Conservation (phyloP, 1,140 invertebrate species). For the Popillia japonica region DNA sequence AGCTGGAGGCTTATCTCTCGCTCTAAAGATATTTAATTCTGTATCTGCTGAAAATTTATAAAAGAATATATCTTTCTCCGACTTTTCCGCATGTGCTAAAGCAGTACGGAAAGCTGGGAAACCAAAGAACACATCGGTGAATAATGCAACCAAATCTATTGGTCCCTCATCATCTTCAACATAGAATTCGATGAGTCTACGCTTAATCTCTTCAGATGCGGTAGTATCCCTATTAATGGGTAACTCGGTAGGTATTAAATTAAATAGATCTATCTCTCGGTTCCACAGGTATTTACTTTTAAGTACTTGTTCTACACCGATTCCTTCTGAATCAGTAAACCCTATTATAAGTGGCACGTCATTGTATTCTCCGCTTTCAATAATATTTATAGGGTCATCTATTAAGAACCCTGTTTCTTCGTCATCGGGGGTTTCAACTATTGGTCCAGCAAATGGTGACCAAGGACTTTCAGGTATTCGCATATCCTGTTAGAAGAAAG, state of each 20-base stretch:
- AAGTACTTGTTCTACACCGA: neutral
- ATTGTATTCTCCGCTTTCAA: neutral
- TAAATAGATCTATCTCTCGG: neutral
- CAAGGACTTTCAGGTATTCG: no score
- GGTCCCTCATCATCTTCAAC: slow-evolving; percentile 60
- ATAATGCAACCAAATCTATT: slow-evolving; percentile 52
- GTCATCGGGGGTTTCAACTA: no score
- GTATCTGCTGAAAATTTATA: slow-evolving; percentile 64
- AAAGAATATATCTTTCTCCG: slow-evolving; percentile 58
- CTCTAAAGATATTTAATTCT: slow-evolving; percentile 64
- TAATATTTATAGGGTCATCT: neutral
- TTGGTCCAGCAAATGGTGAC: no score
- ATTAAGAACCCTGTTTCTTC: neutral
- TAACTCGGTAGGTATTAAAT: slow-evolving; percentile 58
- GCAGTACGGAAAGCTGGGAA: neutral
- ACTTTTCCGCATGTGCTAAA: neutral
- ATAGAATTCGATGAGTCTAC: slow-evolving; percentile 64
- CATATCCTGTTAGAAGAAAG: no score
- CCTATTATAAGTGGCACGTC: slow-evolving; percentile 14
- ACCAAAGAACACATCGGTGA: neutral
- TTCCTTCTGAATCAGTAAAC: slow-evolving; percentile 5
- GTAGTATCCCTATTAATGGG: slow-evolving; percentile 60
- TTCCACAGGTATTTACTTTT: no score
- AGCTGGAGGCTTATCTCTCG: slow-evolving; percentile 41
- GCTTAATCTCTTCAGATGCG: slow-evolving; percentile 58